Evolutionary conservation across 2,888 invertebrate genomes (phyloP), one percentile per base, ranked within the genome.

Genomic region (Leptothorax acervorum): DNA sequence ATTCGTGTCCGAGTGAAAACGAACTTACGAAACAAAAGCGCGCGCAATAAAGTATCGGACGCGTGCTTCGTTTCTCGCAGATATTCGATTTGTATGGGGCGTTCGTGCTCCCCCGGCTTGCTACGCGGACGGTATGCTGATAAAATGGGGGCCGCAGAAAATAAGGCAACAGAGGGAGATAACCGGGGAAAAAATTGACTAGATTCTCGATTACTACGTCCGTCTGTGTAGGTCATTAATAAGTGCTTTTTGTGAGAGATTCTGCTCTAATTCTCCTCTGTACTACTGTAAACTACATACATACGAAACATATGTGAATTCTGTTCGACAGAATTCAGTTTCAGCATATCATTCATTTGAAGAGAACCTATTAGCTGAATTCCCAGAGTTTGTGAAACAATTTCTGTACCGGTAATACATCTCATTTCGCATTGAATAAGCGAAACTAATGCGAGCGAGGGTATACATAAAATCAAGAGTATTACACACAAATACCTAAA

Each of bases 11-110:
- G 45, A 78, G 45, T 31, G 71, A 71, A 78, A 78, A 78, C 57
- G 71, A 78, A 78, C 55, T 78, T 78, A 57, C 78, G 71, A 70
- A 76, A 81, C 76, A 75, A 73, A 81, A 81, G 60, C 75, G 35
- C 60, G 60, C 35, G 60, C 75, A 62, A 81, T 75, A 76, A 81
- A 81, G 62, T 73, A 62, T 76, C 76, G 81, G 42, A 81, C 51
- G 39, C 53, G 70, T 70, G 78, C 70, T 70, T 70, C 57, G 78
- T 70, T 70, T 70, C 70, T 70, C 57, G 70, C 55, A 45, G 55
- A 70, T 70, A 78, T 78, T 78, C 78, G 57, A 78, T 78, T 78
- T 78, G 78, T 57, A 78, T 31, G 70, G 68, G 18, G 31, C 78
- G 70, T 70, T 70, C 78, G 78, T 70, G 68, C 55, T 45, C 3